Conservation (phyloP, 2,888 invertebrate species). For the Nineta flava region DNA sequence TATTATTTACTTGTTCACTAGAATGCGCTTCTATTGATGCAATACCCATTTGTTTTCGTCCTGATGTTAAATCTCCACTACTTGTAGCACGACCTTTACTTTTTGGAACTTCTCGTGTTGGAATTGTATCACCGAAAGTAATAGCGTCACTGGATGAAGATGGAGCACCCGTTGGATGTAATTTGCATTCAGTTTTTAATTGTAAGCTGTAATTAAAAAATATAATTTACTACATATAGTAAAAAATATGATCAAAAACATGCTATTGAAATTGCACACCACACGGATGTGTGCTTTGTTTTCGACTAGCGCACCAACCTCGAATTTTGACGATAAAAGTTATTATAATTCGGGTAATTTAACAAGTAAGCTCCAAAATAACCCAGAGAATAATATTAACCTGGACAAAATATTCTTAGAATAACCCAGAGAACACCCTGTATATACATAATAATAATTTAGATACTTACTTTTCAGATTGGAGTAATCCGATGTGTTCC, state of each 20-base stretch:
- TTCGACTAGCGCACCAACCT: too few relatives aligned
- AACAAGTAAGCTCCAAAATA: too few relatives aligned
- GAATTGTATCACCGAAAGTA: conserved; percentile 4
- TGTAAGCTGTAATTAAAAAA: not conserved
- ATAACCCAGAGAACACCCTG: too few relatives aligned
- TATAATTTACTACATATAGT: too few relatives aligned
- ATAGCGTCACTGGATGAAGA: not conserved
- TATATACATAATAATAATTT: too few relatives aligned
- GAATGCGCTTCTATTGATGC: not conserved
- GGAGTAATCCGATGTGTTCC: conserved; percentile 33
- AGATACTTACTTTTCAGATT: conserved; percentile 18
- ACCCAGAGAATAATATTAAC: too few relatives aligned
- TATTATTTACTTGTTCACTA: not conserved
- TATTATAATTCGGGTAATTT: too few relatives aligned
- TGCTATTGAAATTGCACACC: not conserved
- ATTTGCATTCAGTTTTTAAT: conserved; percentile 3
- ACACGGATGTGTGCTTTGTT: too few relatives aligned
- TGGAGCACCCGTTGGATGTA: conserved; percentile 2
- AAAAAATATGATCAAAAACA: not conserved
- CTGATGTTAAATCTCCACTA: not conserved
- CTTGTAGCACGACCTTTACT: not conserved
- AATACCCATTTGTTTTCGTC: not conserved
- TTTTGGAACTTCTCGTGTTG: conserved; percentile 1
- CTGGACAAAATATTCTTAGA: too few relatives aligned
- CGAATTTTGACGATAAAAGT: too few relatives aligned